Evolutionary conservation across 2,797 vertebrate genomes (phyloP).

Genomic region (Triplophysa yarkandensis): DNA sequence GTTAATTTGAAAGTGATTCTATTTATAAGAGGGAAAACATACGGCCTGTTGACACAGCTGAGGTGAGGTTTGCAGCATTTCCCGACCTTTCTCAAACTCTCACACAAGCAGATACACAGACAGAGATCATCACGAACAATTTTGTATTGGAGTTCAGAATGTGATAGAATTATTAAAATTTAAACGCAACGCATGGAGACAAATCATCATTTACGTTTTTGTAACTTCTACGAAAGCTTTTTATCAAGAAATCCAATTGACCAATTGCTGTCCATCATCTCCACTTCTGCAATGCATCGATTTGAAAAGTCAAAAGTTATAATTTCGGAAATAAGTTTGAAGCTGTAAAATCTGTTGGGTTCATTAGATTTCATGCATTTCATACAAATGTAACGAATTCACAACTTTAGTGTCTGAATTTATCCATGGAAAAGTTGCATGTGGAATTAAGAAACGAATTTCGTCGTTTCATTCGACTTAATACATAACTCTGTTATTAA

Average conservation of each 20-base stretch:
- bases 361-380: background rate
- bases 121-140: conserved; percentile 22
- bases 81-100: conserved; percentile 41
- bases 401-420: background rate
- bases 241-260: conserved; percentile 14
- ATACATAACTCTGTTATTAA: background rate
- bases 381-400: conserved; percentile 31
- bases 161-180: background rate
- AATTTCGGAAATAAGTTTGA: conserved; percentile 9
- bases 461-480: background rate
- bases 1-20: conserved; percentile 49
- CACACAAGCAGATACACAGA: conserved; percentile 26
- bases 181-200: background rate
- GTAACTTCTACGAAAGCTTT: background rate
- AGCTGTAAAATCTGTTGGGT: no score
- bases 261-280: no score
- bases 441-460: conserved; percentile 1
- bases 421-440: background rate
- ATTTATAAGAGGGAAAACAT: conserved; percentile 52
- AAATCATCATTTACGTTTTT: background rate
- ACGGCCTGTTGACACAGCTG: conserved; percentile 60
- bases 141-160: background rate
- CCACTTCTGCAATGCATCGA: background rate
- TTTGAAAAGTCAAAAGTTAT: background rate
- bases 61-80: conserved; percentile 62